Base-by-base conservation (phyloP, 2,797 vertebrate genomes). In the Oreochromis grahami region DNA sequence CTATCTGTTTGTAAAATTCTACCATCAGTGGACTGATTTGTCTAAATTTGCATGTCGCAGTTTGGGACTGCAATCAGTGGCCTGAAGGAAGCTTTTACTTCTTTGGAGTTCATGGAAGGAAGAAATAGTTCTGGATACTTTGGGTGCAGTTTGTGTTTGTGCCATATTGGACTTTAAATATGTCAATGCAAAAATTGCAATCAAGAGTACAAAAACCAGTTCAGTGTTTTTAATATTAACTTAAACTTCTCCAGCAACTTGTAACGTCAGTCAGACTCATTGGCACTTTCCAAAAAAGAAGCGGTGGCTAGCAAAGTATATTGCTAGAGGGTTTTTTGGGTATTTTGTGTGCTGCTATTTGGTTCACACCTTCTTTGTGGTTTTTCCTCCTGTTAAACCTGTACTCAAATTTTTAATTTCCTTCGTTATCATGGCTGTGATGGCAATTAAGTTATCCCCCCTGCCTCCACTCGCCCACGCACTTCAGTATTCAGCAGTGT, bases 391-490 rank as follows among this genome's bases (percentile, higher is more conserved):
- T 13, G 6, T 14, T 12, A 60, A 80, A 83, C 52, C 78, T 79
- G 68, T 24, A 58, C 78, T 83, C 80, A 79, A 81, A 65, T 84
- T 72, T 81, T 84, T 92, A 85, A 93, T 94, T 93, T 86, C 82
- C 65, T 87, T 80, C 55, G 87, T 86, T 89, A 80, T 84, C 80
- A 79, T 32, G 8, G 79, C 90, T 86, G 41, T 51, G 34, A 85
- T 84, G 43, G 77, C 63, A 74, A 24, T 84, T 89, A 84, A 79
- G 87, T 83, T 70, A 21, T 63, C 81, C 86, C 77, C 13, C 81
- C 83, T 55, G 65, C 83, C 86, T 91, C 78, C 65, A 8, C 86
- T 86, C 79, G 51, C 94, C 93, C 90, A 94, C 92, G 0, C 89
- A 84, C 91, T 88, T 78, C 88, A 80, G 8, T 77, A 29, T 84